Evolutionary conservation across 2,888 invertebrate genomes (phyloP).

Genomic region (Rhimphoctona megacephalus): DNA sequence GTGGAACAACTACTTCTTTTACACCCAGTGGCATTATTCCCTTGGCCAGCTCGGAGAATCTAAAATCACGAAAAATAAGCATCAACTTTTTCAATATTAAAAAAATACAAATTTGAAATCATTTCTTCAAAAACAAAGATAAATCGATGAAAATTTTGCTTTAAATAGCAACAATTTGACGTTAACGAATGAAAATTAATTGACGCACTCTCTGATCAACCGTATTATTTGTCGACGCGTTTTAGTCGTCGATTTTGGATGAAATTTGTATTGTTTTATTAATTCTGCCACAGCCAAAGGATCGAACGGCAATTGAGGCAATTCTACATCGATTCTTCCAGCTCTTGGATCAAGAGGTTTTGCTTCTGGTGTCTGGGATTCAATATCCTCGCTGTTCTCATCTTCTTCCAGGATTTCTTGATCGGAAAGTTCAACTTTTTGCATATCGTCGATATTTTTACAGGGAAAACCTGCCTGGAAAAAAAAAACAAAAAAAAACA

Average conservation of each 20-base stretch:
- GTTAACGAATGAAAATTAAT: not conserved
- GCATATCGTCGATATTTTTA: constrained; percentile 89
- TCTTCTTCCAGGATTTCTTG: constrained; percentile 69
- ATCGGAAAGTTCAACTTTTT: constrained; percentile 85
- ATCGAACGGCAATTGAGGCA: constrained; percentile 90
- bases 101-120: not conserved
- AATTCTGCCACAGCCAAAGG: constrained; percentile 86
- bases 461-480: constrained; percentile 90
- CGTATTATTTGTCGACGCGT: constrained; percentile 87
- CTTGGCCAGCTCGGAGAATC: constrained; percentile 87
- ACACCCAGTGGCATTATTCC: constrained; percentile 90
- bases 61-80: constrained; percentile 74
- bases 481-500: constrained; percentile 45
- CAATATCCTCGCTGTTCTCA: constrained; percentile 80
- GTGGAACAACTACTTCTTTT: constrained; percentile 85
- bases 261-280: constrained; percentile 86
- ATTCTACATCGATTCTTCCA: constrained; percentile 91
- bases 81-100: not conserved
- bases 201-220: constrained; percentile 85
- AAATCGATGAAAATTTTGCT: not conserved
- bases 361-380: constrained; percentile 50
- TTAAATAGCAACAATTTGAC: not conserved
- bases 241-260: constrained; percentile 86
- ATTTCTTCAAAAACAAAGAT: too few species aligned
- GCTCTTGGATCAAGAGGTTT: constrained; percentile 90